These are phyloP conservation scores for Prietella phreatophila DNA, from an alignment of 2,113 vertebrate species.

Conservation along the genomic window DNA sequence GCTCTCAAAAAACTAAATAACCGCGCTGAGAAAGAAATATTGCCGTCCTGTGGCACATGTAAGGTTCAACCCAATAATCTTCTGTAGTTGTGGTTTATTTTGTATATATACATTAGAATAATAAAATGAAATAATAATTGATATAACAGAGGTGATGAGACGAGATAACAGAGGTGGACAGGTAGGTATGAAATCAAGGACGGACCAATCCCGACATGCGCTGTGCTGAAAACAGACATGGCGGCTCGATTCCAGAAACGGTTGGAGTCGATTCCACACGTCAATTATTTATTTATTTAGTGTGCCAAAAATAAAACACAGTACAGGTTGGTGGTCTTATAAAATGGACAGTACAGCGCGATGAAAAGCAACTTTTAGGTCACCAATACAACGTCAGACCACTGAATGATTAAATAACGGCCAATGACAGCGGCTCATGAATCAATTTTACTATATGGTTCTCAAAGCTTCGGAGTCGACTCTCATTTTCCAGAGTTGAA, in stretches of 20 bases:
- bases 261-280: background rate
- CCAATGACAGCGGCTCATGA: background rate
- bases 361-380: background rate
- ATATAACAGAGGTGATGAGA: background rate
- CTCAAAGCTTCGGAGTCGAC: background rate
- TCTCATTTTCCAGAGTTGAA: background rate
- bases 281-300: background rate
- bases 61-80: no score
- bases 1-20: background rate
- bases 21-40: background rate
- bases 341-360: background rate
- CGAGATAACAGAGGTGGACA: background rate
- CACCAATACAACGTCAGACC: background rate
- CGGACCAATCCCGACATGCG: slow-evolving; percentile 25
- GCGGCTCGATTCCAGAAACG: background rate
- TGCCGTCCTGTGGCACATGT: background rate
- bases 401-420: background rate
- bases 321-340: background rate
- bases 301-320: background rate
- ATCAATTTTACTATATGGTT: background rate
- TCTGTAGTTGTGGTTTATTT: background rate
- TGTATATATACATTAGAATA: background rate
- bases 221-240: slow-evolving; percentile 28
- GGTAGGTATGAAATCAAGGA: slow-evolving; percentile 17
- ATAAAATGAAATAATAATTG: background rate